Evolutionary conservation across 2,797 vertebrate species (phyloP).

Genomic region (Peromyscus eremicus): DNA sequence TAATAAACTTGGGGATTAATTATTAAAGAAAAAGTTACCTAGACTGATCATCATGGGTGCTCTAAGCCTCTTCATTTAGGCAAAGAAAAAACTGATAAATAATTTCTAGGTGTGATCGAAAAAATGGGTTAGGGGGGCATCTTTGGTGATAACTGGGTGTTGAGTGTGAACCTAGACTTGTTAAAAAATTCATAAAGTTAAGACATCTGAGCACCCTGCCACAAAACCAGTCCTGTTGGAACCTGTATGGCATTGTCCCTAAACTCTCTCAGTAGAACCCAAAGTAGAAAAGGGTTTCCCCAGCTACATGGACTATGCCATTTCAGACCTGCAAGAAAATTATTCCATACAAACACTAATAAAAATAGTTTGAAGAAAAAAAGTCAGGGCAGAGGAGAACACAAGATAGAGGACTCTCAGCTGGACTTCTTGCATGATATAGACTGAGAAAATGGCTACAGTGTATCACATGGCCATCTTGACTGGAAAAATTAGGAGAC

Average conservation of each 20-base stretch:
- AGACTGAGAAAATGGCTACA: background rate
- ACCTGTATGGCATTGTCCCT: background rate
- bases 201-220: background rate
- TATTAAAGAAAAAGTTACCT: background rate
- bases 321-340: background rate
- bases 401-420: background rate
- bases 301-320: background rate
- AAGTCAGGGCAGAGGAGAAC: background rate
- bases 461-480: background rate
- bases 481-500: background rate
- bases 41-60: background rate
- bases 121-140: background rate
- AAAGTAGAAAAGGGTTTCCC: background rate
- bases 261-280: background rate
- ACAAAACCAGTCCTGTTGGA: background rate
- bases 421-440: background rate
- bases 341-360: background rate
- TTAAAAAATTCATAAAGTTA: background rate
- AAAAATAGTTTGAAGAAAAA: background rate
- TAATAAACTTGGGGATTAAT: background rate
- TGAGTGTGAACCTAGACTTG: background rate
- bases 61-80: background rate
- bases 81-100: background rate
- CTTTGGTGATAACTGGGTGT: background rate
- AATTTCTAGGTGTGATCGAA: background rate